phyloP scores from a whole-genome alignment of 2,797 vertebrate genomes.

The Erithacus rubecula region DNA sequence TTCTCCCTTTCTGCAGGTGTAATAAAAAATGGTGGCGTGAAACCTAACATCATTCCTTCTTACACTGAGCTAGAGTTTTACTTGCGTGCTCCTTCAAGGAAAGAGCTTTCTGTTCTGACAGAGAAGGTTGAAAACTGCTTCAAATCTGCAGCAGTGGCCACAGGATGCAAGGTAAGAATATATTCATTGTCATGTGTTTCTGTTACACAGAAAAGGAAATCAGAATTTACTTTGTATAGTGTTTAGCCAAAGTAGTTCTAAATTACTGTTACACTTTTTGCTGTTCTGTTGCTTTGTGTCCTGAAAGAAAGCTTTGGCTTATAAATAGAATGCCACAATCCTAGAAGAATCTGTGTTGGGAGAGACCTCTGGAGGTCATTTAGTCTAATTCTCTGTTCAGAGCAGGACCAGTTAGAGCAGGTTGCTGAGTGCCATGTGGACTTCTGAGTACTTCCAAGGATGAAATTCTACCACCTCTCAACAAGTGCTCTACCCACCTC shows the following conservation, averaged over 20 bases:
- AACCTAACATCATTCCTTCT: conserved; percentile 89
- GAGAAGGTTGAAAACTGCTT: conserved; percentile 87
- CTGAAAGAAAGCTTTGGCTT: neutral
- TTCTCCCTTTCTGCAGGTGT: conserved; percentile 77
- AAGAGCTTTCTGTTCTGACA: conserved; percentile 81
- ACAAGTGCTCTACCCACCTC: neutral
- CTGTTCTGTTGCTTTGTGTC: neutral
- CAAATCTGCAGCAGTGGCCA: conserved; percentile 85
- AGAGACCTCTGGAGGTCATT: neutral
- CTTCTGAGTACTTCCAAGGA: neutral
- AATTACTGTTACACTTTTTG: neutral
- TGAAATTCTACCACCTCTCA: neutral
- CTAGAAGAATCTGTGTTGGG: neutral
- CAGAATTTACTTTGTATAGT: neutral
- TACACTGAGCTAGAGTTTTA: conserved; percentile 86
- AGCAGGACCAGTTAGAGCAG: neutral
- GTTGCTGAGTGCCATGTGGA: neutral
- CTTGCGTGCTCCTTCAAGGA: conserved; percentile 80
- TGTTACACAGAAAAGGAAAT: neutral
- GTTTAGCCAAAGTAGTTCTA: neutral
- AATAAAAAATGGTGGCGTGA: conserved; percentile 89
- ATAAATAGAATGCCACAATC: neutral
- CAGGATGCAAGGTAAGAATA: conserved; percentile 84
- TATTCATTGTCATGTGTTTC: neutral
- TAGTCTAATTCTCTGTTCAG: neutral